A percentile compares a stretch with the other conserved stretches of the same genome.
phyloP scores from a whole-genome alignment of 37 sponge, comb jelly and placozoan species.

The Aphrocallistes beatrix region DNA sequence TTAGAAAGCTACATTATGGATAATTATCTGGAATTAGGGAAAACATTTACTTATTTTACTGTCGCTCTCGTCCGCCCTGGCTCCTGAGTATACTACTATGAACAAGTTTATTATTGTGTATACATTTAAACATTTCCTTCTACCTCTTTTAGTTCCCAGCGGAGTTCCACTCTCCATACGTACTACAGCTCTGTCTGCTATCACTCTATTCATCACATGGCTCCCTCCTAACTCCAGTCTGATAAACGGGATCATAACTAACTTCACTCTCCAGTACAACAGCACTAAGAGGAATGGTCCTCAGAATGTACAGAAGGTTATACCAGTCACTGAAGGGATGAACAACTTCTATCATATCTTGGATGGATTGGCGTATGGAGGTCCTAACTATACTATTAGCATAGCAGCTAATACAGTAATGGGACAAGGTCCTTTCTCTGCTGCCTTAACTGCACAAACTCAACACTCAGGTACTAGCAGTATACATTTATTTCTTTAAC shows the following conservation, averaged over 20 bases:
- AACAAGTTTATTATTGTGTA: too few species aligned
- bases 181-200: not conserved
- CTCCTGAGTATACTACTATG: too few species aligned
- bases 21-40: too few species aligned
- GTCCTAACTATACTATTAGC: not conserved
- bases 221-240: not conserved
- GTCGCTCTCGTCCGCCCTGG: too few species aligned
- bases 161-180: not conserved
- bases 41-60: too few species aligned
- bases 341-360: not conserved
- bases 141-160: not conserved
- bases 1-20: too few species aligned
- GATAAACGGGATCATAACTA: not conserved
- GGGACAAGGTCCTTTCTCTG: not conserved
- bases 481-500: too few species aligned
- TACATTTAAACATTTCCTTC: not conserved
- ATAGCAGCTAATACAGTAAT: not conserved
- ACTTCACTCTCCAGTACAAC: not conserved
- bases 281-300: not conserved
- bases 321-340: not conserved
- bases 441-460: not conserved
- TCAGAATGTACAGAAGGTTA: not conserved
- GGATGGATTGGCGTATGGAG: not conserved
- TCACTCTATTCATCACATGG: not conserved
- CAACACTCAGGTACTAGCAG: not conserved